Percentiles rank a stretch among this genome's conserved stretches.
Evolutionary conservation across 2,888 invertebrate genomes (phyloP).

Genomic region (Syrphus vitripennis): DNA sequence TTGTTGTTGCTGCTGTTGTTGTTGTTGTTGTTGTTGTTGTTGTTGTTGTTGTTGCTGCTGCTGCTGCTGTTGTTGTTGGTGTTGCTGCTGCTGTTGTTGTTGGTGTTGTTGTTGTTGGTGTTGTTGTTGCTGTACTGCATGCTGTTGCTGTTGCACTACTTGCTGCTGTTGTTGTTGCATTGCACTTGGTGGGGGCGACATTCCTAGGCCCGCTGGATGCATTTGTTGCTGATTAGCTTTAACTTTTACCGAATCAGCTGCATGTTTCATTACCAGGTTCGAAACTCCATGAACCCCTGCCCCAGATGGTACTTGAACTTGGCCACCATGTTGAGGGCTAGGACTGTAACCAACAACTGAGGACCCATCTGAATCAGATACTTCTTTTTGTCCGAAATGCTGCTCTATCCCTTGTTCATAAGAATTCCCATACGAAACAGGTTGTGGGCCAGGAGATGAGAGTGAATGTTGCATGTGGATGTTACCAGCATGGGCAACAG

Average conservation of each 20-base stretch:
- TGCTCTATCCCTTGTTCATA: constrained; percentile 82
- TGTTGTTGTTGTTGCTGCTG: constrained; percentile 82
- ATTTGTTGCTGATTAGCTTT: constrained; percentile 85
- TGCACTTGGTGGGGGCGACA: constrained; percentile 80
- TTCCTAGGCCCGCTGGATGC: constrained; percentile 80
- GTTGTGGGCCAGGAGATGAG: constrained; percentile 78
- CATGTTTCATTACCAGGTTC: constrained; percentile 80
- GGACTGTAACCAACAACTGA: constrained; percentile 82
- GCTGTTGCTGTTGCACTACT: constrained; percentile 40
- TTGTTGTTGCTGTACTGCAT: constrained; percentile 68
- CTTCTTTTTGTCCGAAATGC: constrained; percentile 77
- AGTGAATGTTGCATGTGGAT: constrained; percentile 80
- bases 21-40: constrained; percentile 81
- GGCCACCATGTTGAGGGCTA: constrained; percentile 80
- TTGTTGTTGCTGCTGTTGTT: constrained; percentile 84
- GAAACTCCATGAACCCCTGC: constrained; percentile 51
- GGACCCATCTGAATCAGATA: constrained; percentile 62
- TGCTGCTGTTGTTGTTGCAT: constrained; percentile 73
- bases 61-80: constrained; percentile 86
- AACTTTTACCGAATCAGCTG: constrained; percentile 78
- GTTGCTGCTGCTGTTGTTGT: constrained; percentile 81
- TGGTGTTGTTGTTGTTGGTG: constrained; percentile 72
- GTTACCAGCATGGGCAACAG: constrained; percentile 75
- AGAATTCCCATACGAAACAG: constrained; percentile 78
- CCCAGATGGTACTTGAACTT: constrained; percentile 78